Evolutionary conservation across 2,113 vertebrate genomes (phyloP).

Genomic region (Martes martes): DNA sequence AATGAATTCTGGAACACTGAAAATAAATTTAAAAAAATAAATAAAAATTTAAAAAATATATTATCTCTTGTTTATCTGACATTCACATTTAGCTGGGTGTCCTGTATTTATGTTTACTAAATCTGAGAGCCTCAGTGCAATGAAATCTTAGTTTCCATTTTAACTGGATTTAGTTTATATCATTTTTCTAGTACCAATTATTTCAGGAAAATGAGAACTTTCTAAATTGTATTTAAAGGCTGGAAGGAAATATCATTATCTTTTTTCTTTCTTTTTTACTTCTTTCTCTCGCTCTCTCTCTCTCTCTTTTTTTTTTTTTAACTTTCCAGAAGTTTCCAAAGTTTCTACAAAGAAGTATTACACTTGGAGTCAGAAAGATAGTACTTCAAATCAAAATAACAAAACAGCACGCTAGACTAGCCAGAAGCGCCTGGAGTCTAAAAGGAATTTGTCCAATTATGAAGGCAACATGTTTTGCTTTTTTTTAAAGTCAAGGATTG

Average conservation of each 20-base stretch:
- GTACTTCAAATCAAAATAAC: constrained; percentile 8
- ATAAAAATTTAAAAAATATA: neutral
- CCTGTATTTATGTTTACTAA: neutral
- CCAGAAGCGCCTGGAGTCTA: neutral
- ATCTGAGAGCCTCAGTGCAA: neutral
- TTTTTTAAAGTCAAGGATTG: neutral
- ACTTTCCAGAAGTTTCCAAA: neutral
- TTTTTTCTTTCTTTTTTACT: neutral
- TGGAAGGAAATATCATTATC: neutral
- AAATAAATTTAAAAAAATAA: neutral
- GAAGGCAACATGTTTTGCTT: neutral
- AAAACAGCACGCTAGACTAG: neutral
- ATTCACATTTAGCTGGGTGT: neutral
- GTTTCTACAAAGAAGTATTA: neutral
- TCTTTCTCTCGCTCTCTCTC: no score
- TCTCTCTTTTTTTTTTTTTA: neutral
- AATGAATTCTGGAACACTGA: no score
- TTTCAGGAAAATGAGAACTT: constrained; percentile 15
- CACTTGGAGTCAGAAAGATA: neutral
- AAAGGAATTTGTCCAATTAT: constrained; percentile 19
- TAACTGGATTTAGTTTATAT: neutral
- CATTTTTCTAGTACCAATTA: neutral
- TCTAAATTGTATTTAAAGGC: neutral
- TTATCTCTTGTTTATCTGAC: neutral
- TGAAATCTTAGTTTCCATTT: neutral